These are phyloP conservation scores for Myotis davidii DNA, from an alignment of 2,113 vertebrate species.

Conservation along the genomic window DNA sequence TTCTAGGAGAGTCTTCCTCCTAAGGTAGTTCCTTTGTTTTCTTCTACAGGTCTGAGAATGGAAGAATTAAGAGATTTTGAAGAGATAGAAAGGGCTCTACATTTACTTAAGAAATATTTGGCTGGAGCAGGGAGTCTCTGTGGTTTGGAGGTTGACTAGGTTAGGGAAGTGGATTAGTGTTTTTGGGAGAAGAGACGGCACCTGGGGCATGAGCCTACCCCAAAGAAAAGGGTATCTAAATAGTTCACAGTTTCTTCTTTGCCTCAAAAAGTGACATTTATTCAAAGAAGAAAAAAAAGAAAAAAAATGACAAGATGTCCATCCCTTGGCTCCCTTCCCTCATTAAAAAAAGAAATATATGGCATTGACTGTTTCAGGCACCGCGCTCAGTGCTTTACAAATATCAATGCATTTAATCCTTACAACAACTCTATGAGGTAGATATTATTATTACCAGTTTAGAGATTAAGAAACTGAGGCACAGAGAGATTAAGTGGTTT, in stretches of 20 bases:
- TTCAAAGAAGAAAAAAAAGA: slow-evolving; percentile 77
- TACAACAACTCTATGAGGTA: background rate
- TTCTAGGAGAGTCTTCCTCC: background rate
- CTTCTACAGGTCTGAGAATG: background rate
- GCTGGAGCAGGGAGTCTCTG: slow-evolving; percentile 46
- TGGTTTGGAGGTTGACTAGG: slow-evolving; percentile 48
- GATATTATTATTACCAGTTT: background rate
- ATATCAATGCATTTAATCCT: slow-evolving; percentile 1
- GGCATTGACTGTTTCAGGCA: background rate
- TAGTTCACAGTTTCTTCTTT: slow-evolving; percentile 80
- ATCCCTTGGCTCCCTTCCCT: slow-evolving; percentile 78
- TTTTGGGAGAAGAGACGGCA: slow-evolving; percentile 71
- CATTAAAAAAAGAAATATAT: background rate
- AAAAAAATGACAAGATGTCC: slow-evolving; percentile 74
- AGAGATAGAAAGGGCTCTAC: background rate
- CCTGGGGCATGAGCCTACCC: slow-evolving; percentile 76
- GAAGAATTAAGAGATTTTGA: background rate
- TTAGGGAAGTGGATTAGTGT: slow-evolving; percentile 75
- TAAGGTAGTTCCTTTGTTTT: slow-evolving; percentile 5
- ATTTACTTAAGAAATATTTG: background rate
- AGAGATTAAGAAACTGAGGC: background rate
- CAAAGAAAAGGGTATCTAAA: slow-evolving; percentile 80
- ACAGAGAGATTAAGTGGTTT: background rate
- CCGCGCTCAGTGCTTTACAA: background rate
- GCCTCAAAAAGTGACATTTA: slow-evolving; percentile 85